These are phyloP conservation scores for Oryzias curvinotus DNA, from an alignment of 2,113 vertebrate species.

Conservation along the genomic window DNA sequence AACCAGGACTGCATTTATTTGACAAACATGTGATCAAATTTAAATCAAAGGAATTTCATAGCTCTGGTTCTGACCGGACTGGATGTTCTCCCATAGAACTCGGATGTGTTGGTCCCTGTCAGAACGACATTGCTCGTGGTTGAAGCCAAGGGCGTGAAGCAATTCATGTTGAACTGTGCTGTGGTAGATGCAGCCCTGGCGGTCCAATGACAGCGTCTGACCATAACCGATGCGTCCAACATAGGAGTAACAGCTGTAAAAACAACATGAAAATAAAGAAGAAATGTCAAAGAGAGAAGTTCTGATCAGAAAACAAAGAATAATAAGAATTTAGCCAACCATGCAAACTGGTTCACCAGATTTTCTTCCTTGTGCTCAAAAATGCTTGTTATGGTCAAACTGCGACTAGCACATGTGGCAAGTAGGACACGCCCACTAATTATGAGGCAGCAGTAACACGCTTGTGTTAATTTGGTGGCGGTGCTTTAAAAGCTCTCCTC, in stretches of 20 bases:
- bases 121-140: slow-evolving; percentile 75
- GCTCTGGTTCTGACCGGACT: slow-evolving; percentile 27
- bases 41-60: neutral
- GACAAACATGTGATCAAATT: neutral
- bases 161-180: slow-evolving; percentile 71
- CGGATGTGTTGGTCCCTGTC: slow-evolving; percentile 73
- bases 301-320: neutral
- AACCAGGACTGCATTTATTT: no score
- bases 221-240: slow-evolving; percentile 51
- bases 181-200: slow-evolving; percentile 64
- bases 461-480: no score
- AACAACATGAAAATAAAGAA: neutral
- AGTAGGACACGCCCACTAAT: no score
- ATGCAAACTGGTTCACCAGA: no score
- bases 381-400: no score
- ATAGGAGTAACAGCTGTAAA: slow-evolving; percentile 69
- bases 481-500: no score
- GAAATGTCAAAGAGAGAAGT: no score
- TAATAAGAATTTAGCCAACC: no score
- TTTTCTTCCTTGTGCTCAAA: no score
- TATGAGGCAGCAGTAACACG: no score
- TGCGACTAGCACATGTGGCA: no score
- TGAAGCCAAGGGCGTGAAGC: slow-evolving; percentile 74
- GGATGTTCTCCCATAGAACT: slow-evolving; percentile 70
- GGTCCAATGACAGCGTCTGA: slow-evolving; percentile 69